A percentile compares a stretch with the other conserved stretches of the same genome.
Evolutionary conservation across 2,888 invertebrate species (phyloP).

Genomic region (Morpho helenor): DNA sequence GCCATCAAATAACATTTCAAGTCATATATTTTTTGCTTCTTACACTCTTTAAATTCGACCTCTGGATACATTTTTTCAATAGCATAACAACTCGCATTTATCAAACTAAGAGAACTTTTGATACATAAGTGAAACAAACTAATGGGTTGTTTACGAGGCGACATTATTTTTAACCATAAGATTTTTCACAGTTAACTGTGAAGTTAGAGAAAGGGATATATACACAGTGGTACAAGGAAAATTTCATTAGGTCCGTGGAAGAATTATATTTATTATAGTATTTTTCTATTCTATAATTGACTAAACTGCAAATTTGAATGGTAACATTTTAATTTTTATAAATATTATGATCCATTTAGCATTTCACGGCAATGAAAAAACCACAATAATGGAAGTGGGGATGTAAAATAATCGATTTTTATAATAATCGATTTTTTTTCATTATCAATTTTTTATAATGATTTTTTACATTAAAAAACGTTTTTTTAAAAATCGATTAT

Average conservation of each 20-base stretch:
- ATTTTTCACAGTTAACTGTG: not conserved
- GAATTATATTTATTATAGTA: not conserved
- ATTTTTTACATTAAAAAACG: no score
- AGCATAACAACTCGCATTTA: conserved; percentile 65
- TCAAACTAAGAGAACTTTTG: conserved; percentile 58
- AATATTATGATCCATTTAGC: no score
- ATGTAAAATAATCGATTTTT: no score
- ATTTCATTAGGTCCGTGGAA: not conserved
- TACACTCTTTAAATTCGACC: conserved; percentile 54
- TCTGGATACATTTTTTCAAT: conserved; percentile 65
- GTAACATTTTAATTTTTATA: no score
- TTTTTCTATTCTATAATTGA: not conserved
- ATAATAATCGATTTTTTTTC: no score
- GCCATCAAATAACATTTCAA: conserved; percentile 58
- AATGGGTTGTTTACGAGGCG: conserved; percentile 67
- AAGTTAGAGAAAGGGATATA: not conserved
- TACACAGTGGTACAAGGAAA: not conserved
- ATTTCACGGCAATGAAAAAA: no score
- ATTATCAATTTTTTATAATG: no score
- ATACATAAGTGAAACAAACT: conserved; percentile 62
- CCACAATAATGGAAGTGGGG: no score
- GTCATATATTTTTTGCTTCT: conserved; percentile 45
- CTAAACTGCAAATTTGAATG: no score
- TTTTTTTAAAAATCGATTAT: no score
- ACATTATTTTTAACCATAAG: conserved; percentile 40